A percentile compares a stretch with the other conserved stretches of the same genome.
phyloP scores from a whole-genome alignment of 2,797 vertebrate species.

The Stomatorhinus walkeri region DNA sequence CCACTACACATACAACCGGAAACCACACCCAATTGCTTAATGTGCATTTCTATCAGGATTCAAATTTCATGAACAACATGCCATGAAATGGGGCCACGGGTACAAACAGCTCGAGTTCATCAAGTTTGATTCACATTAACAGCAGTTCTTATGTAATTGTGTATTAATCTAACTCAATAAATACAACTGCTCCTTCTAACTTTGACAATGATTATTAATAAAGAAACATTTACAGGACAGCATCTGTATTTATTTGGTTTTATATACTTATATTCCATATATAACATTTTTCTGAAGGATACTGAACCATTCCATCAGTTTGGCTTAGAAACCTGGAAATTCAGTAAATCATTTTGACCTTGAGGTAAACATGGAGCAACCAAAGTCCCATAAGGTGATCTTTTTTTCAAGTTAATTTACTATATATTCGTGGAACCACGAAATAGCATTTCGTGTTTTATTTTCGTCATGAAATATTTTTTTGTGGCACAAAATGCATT shows the following conservation, averaged over 20 bases:
- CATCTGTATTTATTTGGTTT: not conserved
- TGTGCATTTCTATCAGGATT: not conserved
- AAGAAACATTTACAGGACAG: not conserved
- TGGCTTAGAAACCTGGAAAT: not conserved
- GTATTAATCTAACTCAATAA: not conserved
- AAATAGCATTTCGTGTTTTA: not conserved
- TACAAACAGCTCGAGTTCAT: not conserved
- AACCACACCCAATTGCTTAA: not conserved
- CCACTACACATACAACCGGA: not conserved
- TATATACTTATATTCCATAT: not conserved
- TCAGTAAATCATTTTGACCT: not conserved
- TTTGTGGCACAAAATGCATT: no score
- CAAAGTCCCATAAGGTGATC: not conserved
- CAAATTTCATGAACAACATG: not conserved
- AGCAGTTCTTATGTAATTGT: not conserved
- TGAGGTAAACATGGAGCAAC: not conserved
- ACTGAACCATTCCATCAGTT: not conserved
- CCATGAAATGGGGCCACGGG: not conserved
- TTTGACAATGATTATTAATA: not conserved
- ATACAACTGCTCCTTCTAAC: not conserved
- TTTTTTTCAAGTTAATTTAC: not conserved
- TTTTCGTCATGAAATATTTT: no score
- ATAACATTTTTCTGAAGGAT: not conserved
- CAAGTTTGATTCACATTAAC: not conserved
- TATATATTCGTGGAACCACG: not conserved